Evolutionary conservation across 2,797 vertebrate species (phyloP), one percentile per base, ranked within the genome.

Genomic region (Sciaenops ocellatus): DNA sequence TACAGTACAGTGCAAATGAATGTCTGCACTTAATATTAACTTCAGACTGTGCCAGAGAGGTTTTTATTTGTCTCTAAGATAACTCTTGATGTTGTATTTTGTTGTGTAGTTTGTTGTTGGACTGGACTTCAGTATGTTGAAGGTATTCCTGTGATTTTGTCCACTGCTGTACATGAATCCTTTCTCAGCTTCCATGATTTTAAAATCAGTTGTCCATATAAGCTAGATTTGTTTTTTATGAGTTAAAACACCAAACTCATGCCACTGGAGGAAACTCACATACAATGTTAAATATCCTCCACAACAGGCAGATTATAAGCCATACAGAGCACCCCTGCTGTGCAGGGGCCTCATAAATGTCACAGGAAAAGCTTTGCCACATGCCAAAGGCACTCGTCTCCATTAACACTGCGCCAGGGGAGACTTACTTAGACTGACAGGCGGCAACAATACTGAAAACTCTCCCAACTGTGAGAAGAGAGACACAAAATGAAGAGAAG

Each of bases 401-500:
- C 87, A 93, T 92, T 88, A 91, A 91, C 88, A 80, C 86, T 38
- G 62, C 78, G 62, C 87, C 87, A 56, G 86, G 88, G 80, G 83
- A 89, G 90, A 91, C 83, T 88, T 78, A 89, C 86, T 90, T 76
- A 87, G 84, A 90, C 91, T 91, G 92, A 94, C 90, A 90, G 87
- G 87, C 79, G 54, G 88, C 89, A 89, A 90, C 85, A 87, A 90
- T 69, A 86, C 76, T 69, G 83, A 88, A 90, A 91, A 89, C 85
- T 91, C 92, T 85, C 87, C 82, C 78, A 85, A 91, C 89, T 89
- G 87, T 85, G 91, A 86, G 88, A 89, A 84, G 88, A 92, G 88
- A 90, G 73, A 87, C 70, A 80, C 79, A 72, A 83, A 92, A 90
- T 89, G 88, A 89, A 88, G 87, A 84, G 87, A 96, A 96, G 94